Percentiles rank a stretch among this genome's conserved stretches.
Conservation (phyloP, 2,797 vertebrate genomes). For the Crocodylus rhombifer region DNA sequence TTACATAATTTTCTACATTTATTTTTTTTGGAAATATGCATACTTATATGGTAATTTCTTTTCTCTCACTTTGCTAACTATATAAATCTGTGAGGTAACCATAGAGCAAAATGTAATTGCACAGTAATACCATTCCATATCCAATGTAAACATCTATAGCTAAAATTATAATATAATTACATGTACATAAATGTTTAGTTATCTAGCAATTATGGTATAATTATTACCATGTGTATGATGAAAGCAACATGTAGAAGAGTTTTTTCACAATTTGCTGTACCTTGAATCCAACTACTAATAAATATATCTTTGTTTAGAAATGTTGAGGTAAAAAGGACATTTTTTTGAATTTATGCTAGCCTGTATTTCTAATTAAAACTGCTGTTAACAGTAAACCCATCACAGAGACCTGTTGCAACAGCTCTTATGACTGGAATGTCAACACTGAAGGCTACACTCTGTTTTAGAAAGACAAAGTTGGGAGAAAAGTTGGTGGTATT, state of each 20-base stretch:
- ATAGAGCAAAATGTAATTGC: conserved; percentile 53
- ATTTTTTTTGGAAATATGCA: conserved; percentile 1
- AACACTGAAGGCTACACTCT: too few species aligned
- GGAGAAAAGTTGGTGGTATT: too few species aligned
- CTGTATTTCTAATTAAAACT: background rate
- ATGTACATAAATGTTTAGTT: conserved; percentile 62
- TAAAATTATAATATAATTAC: conserved; percentile 69
- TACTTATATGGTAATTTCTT: conserved; percentile 26
- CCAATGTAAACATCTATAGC: conserved; percentile 47
- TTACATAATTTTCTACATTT: background rate
- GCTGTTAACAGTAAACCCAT: too few species aligned
- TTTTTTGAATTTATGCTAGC: background rate
- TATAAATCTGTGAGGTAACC: conserved; percentile 40
- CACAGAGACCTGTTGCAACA: too few species aligned
- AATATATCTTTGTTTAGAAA: conserved; percentile 39
- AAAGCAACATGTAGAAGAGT: conserved; percentile 44
- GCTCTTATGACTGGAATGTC: too few species aligned
- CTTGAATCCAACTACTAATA: conserved; percentile 10
- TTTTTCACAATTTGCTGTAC: conserved; percentile 35
- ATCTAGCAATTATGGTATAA: conserved; percentile 57
- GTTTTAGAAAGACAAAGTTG: too few species aligned
- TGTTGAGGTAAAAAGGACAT: background rate
- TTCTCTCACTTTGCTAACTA: background rate
- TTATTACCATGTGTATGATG: conserved; percentile 37
- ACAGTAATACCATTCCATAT: conserved; percentile 44